These are phyloP conservation scores for Chaenogobius annularis DNA, from an alignment of 2,113 vertebrate species.

Conservation along the genomic window DNA sequence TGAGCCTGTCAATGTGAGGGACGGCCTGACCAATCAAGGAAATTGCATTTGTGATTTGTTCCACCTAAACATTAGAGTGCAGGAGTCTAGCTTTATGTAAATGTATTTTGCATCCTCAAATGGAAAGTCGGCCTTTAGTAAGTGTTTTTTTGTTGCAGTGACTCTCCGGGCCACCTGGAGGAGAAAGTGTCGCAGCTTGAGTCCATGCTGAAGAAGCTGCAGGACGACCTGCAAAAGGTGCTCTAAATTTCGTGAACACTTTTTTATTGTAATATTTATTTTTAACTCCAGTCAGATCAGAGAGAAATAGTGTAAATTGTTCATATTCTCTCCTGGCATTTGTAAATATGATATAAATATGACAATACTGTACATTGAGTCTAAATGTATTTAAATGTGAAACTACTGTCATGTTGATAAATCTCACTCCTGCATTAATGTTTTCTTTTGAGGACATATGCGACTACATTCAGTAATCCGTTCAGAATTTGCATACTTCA, in stretches of 20 bases:
- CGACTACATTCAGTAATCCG: not conserved
- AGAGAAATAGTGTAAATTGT: conserved; percentile 37
- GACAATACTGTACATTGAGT: conserved; percentile 5
- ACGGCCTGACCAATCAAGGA: conserved; percentile 27
- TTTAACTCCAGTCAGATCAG: conserved; percentile 52
- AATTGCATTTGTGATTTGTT: conserved; percentile 17
- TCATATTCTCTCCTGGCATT: conserved; percentile 30
- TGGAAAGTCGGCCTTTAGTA: not conserved
- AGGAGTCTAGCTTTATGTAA: not conserved
- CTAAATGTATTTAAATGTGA: conserved; percentile 15
- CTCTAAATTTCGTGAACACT: conserved; percentile 56
- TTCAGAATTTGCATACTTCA: not conserved
- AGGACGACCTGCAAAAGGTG: conserved; percentile 91
- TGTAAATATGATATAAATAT: conserved; percentile 33
- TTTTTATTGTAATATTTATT: conserved; percentile 42
- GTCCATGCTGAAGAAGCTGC: conserved; percentile 84
- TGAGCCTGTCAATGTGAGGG: conserved; percentile 9
- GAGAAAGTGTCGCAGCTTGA: conserved; percentile 91
- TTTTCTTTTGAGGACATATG: conserved; percentile 5
- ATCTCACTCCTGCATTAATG: not conserved
- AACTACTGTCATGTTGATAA: conserved; percentile 7
- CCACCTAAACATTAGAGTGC: not conserved
- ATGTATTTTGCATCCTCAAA: not conserved
- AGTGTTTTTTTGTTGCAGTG: conserved; percentile 57
- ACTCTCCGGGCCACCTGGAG: conserved; percentile 80